Base-by-base conservation (phyloP, 2,113 vertebrate genomes). In the Cyanoramphus novaezelandiae region DNA sequence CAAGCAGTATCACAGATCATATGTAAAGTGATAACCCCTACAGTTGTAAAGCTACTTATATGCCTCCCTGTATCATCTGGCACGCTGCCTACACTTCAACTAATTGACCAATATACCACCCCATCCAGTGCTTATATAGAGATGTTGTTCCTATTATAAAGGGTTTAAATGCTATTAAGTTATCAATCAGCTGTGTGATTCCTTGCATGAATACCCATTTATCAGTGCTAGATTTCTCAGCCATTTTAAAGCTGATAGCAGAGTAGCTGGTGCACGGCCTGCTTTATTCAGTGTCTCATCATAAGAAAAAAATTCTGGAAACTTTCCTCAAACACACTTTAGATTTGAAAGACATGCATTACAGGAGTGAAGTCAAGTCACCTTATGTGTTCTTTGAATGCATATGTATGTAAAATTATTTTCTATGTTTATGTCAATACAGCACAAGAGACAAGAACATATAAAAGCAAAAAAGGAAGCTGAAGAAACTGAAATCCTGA, bases 391-490 rank as follows among this genome's bases (percentile, higher is more conserved):
- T 77, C 41, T 78, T 70, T 83, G 8, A 72, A 33, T 60, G 46
- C 8, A 13, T 49, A 65, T 21, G 44, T 62, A 49, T 23, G 13
- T 64, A 57, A 86, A 91, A 63, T 57, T 33, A 37, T 44, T 75
- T 67, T 71, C 72, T 69, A 2, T 93, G 44, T 94, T 86, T 82
- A 65, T 81, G 67, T 83, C 74, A 93, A 92, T 71, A 14, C 70
- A 99, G 99, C 62, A 96, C 27, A 98, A 96, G 94, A 98, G 97
- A 96, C 97, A 98, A 79, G 98, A 98, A 47, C 72, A 96, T 31
- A 4, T 98, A 62, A 97, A 74, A 94, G 97, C 80, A 80, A 98
- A 43, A 89, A 99, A 97, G 78, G 98, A 98, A 94, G 97, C 96
- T 23, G 98, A 99, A 97, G 98, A 99, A 93, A 98, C 97, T 29